Evolutionary conservation across 2,797 vertebrate genomes (phyloP).

Genomic region (Melanotaenia maccullochi): DNA sequence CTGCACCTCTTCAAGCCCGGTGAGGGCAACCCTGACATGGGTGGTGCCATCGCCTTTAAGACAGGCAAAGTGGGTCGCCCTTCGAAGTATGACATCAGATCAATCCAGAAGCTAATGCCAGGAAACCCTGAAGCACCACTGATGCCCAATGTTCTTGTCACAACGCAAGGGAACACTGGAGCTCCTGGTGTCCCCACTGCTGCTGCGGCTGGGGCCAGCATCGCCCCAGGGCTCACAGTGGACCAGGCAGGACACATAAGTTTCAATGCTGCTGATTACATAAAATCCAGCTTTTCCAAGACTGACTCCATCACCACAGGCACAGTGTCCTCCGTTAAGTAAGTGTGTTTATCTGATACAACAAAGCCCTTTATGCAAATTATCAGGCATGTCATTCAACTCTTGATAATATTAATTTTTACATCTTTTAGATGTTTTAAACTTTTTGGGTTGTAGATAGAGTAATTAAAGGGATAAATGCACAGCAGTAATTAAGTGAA

Average conservation of each 20-base stretch:
- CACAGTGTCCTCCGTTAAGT: conserved; percentile 99
- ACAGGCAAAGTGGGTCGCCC: conserved; percentile 97
- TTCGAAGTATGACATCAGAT: conserved; percentile 96
- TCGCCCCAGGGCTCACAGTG: conserved; percentile 78
- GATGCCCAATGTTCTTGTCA: conserved; percentile 85
- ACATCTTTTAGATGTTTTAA: background rate
- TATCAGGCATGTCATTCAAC: background rate
- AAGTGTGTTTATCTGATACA: conserved; percentile 74
- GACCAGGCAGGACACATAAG: conserved; percentile 90
- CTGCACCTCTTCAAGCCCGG: conserved; percentile 98
- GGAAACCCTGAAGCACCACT: conserved; percentile 87
- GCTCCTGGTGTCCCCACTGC: conserved; percentile 75
- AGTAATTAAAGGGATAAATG: background rate
- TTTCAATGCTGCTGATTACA: conserved; percentile 92
- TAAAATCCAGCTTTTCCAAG: conserved; percentile 98
- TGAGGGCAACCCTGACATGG: conserved; percentile 97
- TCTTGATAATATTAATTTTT: background rate
- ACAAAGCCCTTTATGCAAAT: conserved; percentile 1
- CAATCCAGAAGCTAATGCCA: conserved; percentile 93
- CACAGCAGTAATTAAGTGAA: background rate
- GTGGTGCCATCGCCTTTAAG: conserved; percentile 98
- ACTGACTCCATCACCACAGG: conserved; percentile 99
- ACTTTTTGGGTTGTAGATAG: background rate
- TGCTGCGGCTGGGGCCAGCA: conserved; percentile 71
- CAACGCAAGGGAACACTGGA: conserved; percentile 83